Base-by-base conservation (phyloP, 2,113 vertebrate genomes). In the Campylomormyrus numenius region DNA sequence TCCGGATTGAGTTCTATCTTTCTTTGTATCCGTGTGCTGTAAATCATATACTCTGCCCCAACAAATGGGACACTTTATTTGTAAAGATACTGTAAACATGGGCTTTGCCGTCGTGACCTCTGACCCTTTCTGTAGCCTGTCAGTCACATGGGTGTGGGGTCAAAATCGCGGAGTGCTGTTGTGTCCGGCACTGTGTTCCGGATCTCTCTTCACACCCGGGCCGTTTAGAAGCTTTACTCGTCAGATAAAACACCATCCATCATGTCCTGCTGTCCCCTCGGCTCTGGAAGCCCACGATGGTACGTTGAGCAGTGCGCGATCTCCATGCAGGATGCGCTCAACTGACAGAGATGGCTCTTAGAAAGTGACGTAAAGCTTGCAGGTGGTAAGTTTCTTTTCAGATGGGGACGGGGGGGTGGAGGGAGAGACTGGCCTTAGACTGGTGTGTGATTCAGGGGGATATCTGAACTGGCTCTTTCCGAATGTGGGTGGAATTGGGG, bases 341-440 rank as follows among this genome's bases (percentile, higher is more conserved):
- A 31, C n/a, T 10, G 52, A 46, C 83, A 74, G 31, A 10, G 45
- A 13, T 91, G 91, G 85, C 66, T 91, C 80, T 53, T 15, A 13
- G 85, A 87, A 87, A 56, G 85, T 53, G 85, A 87, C n/a, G 13
- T 39, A 46, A 48, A 70, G 84, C 24, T 46, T 48, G 84, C 45
- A 49, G 45, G 24, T 24, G n/a, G 85, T 86, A 53, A 56, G 85
- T 56, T 52, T 87, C 15, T 53, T 53, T 24, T 53, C n/a, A 35
- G 85, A 15, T 5, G 85, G 49, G 19, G 24, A 3, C n/a, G 2
- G 84, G 19, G 5, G n/a, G 2, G 7, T 2, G n/a, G 56, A 24
- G 27, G n/a, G 27, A 11, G 62, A 70, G 62, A 70, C 10, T 70
- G 62, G 35, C 85, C 27, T 13, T 27, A 53, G 85, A 87, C 50